Evolutionary conservation across 1,140 invertebrate species (phyloP), one percentile per base, ranked within the genome.

Genomic region (Mizuhopecten yessoensis): DNA sequence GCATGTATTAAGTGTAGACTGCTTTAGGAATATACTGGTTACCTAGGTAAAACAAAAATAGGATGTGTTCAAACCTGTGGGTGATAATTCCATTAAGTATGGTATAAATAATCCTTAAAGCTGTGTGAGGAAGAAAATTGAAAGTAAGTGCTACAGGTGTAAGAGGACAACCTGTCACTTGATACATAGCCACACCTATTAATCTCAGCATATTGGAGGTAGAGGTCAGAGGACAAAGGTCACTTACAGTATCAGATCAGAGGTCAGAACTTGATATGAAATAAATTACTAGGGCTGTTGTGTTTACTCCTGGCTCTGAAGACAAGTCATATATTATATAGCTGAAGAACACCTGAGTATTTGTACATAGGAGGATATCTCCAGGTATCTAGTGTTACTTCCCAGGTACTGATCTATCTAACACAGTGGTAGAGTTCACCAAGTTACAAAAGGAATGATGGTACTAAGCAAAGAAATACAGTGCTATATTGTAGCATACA

Each of bases 211-310:
- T 75, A 75, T 75, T 75, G 57, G 57, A 29, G n/a, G n/a, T 29
- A 29, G 9, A 75, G 57, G 57, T 75, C 57, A 75, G n/a, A 75
- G 57, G 57, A 17, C n/a, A 75, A 75, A 75, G 57, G 57, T 75
- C 57, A 75, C 57, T 5, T 75, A 75, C 23, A 75, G 57, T 75
- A 75, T 75, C 57, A n/a, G 57, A 29, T 75, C n/a, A 75, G 1
- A 75, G 57, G 57, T 75, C 29, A 75, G 57, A 75, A 75, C 57
- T 75, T 75, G 57, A 75, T 75, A 75, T 75, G 57, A 75, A 75
- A 75, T 75, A 75, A 75, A 75, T 75, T 75, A 75, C n/a, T 29
- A n/a, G 17, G 23, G 11, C 57, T 29, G 57, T 75, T 75, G 57
- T 75, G n/a, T n/a, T n/a, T n/a, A n/a, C n/a, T 75, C 57, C 57